Evolutionary conservation across 1,140 invertebrate species (phyloP), one percentile per base, ranked within the genome.

Genomic region (Heliconius melpomene): DNA sequence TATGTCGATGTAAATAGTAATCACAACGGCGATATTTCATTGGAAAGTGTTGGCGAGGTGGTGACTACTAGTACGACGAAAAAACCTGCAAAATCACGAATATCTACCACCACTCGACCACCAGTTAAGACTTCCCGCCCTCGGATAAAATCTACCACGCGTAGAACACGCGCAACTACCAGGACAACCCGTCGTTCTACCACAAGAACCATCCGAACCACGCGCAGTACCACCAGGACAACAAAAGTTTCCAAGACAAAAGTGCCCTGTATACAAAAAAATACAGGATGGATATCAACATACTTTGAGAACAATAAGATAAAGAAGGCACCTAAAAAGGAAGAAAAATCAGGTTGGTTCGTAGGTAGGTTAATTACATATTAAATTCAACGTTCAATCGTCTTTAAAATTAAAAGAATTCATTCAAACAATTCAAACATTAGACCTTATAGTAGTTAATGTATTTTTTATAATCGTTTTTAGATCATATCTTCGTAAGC

Each of bases 301-400:
- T 90, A 90, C 79, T 91, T 93, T 80, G 77, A 88, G 79, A 82
- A 87, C 70, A 89, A 87, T 36, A 84, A 89, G 77, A 74, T 86
- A 52, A 87, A 93, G 57, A 91, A 88, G 26, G 80, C 86, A 32
- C 81, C 89, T 3, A 89, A 90, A 75, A 90, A 87, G 40, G 87
- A 91, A 83, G 81, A 80, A 76, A 92, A 89, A 85, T 81, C 91
- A 91, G 90, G 89, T 93, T 92, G 88, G 91, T 92, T 92, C 84
- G 66, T 87, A 89, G 91, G 89, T 91, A 88, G 83, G 91, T 92
- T 81, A 72, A 46, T 46, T 72, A 46, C 16, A 32, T 72, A 36
- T 72, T 71, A 7, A 32, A 71, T 71, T 72, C 11, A 66, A 29
- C 29, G 11, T 29, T 36, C 36, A n/a, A 3, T 76, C 13, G 9